phyloP scores from a whole-genome alignment of 2,888 invertebrate genomes.

The Tinea semifulvella region DNA sequence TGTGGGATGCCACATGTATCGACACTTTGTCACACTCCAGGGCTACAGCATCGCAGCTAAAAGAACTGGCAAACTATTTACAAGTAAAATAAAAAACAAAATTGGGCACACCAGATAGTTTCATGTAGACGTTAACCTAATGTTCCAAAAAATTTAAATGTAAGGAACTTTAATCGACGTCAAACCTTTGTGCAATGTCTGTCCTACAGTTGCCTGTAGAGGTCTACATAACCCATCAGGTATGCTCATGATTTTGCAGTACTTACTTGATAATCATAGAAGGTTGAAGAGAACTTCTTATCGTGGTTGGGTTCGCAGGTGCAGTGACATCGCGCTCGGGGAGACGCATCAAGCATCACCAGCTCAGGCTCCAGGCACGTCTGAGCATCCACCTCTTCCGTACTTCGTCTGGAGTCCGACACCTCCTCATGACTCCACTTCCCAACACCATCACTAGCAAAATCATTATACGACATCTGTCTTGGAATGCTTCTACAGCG shows the following conservation, averaged over 20 bases:
- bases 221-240: slow-evolving; percentile 4
- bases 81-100: too few relatives aligned
- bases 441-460: slow-evolving; percentile 47
- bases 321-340: slow-evolving; percentile 42
- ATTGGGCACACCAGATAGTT: too few relatives aligned
- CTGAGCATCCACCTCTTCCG: slow-evolving; percentile 15
- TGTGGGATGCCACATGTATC: too few relatives aligned
- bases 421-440: slow-evolving; percentile 13
- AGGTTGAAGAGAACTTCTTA: slow-evolving; percentile 46
- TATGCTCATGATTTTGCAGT: too few relatives aligned
- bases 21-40: too few relatives aligned
- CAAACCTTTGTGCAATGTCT: too few relatives aligned
- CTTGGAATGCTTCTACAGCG: slow-evolving; percentile 54
- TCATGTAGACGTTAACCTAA: too few relatives aligned
- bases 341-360: slow-evolving; percentile 31
- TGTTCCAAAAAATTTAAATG: too few relatives aligned
- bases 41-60: too few relatives aligned
- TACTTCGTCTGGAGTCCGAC: slow-evolving; percentile 15
- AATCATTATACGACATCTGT: slow-evolving; percentile 62
- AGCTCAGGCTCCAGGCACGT: slow-evolving; percentile 38
- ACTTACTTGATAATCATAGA: slow-evolving; percentile 57
- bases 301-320: slow-evolving; percentile 44
- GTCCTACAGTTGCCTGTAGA: too few relatives aligned
- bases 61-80: too few relatives aligned
- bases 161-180: too few relatives aligned